A percentile compares a stretch with the other conserved stretches of the same genome.
phyloP scores from a whole-genome alignment of 2,888 invertebrate genomes.

The Buathra laborator region DNA sequence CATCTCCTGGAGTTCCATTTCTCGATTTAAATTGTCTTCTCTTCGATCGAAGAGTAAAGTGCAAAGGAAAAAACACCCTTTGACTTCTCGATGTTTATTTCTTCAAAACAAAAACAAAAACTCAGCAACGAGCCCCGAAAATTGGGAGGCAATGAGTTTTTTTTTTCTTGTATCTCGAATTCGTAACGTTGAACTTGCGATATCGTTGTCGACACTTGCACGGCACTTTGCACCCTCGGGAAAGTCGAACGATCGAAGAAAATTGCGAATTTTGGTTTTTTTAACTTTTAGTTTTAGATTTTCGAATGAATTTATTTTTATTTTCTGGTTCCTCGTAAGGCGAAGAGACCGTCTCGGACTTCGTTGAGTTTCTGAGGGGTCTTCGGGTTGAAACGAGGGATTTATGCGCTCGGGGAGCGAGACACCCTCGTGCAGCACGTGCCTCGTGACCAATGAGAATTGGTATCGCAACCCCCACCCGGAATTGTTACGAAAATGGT shows the following conservation, averaged over 20 bases:
- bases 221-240: slow-evolving; percentile 19
- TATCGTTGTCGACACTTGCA: background rate
- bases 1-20: slow-evolving; percentile 84
- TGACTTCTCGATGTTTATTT: background rate
- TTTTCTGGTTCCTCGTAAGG: background rate
- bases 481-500: slow-evolving; percentile 5
- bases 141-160: background rate
- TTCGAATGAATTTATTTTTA: background rate
- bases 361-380: slow-evolving; percentile 80
- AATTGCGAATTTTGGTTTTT: background rate
- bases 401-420: slow-evolving; percentile 83
- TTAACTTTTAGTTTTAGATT: background rate
- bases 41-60: background rate
- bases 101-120: background rate
- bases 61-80: background rate
- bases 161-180: background rate
- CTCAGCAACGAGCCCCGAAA: background rate
- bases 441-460: slow-evolving; percentile 81
- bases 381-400: slow-evolving; percentile 73
- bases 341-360: slow-evolving; percentile 65
- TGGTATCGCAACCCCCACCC: slow-evolving; percentile 74
- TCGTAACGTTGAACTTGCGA: slow-evolving; percentile 6
- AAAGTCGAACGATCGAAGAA: background rate
- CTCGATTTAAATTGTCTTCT: background rate
- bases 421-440: slow-evolving; percentile 84